Conservation (phyloP, 2,113 vertebrate genomes). For the Gallinago paraguaiae region DNA sequence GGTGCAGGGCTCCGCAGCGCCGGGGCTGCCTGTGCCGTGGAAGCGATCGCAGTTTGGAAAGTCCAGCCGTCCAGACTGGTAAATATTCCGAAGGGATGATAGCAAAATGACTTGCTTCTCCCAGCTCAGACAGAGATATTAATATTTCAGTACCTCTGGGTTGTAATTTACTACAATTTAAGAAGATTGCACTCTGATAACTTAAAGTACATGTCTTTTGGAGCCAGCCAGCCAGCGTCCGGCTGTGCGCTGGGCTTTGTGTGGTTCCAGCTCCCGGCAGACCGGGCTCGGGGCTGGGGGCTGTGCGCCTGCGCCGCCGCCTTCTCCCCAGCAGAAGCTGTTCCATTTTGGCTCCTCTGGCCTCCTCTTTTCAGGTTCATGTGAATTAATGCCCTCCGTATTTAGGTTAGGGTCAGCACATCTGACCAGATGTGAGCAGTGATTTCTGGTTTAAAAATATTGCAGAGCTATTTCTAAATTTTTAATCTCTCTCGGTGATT, state of each 20-base stretch:
- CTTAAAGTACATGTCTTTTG: background rate
- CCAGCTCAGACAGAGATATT: constrained; percentile 21
- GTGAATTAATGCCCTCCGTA: constrained; percentile 51
- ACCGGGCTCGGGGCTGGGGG: background rate
- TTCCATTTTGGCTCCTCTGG: background rate
- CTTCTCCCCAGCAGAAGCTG: background rate
- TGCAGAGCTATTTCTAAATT: constrained; percentile 74
- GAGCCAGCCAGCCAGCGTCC: background rate
- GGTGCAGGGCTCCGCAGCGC: accelerated
- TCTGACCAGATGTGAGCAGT: constrained; percentile 75
- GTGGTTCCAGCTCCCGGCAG: background rate
- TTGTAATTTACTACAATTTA: constrained; percentile 55
- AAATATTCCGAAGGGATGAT: constrained; percentile 18
- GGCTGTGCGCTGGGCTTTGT: background rate
- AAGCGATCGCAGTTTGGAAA: background rate
- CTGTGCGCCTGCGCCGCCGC: background rate
- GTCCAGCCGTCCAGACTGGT: background rate
- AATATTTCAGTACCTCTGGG: constrained; percentile 54
- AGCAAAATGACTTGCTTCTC: constrained; percentile 43
- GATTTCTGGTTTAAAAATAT: constrained; percentile 81
- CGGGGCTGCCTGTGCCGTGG: background rate
- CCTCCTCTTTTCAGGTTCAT: background rate
- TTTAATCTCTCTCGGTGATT: constrained; percentile 78
- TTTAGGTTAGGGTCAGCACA: constrained; percentile 70
- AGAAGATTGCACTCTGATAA: constrained; percentile 31